A percentile compares a stretch with the other conserved stretches of the same genome.
Conservation (phyloP, 2,113 vertebrate species). For the Bos javanicus region DNA sequence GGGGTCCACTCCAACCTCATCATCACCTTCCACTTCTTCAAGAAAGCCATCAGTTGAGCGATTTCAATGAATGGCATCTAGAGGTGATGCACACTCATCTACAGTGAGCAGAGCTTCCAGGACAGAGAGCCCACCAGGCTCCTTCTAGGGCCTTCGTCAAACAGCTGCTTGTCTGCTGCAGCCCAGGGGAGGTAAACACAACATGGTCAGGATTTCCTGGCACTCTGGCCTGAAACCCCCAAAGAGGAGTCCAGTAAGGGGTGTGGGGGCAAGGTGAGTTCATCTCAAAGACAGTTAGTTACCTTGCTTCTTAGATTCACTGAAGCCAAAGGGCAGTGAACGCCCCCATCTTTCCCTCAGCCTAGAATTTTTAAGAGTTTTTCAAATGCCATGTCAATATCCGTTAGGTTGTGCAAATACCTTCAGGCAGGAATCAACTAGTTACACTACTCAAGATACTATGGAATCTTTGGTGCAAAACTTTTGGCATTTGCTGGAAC, state of each 20-base stretch:
- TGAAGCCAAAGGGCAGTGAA: slow-evolving; percentile 16
- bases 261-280: not conserved
- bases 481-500: slow-evolving; percentile 64
- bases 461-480: slow-evolving; percentile 56
- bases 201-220: not conserved
- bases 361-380: slow-evolving; percentile 30
- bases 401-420: slow-evolving; percentile 20
- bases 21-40: not conserved
- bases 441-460: slow-evolving; percentile 12
- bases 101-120: not conserved
- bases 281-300: not conserved
- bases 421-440: slow-evolving; percentile 25
- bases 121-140: accelerated
- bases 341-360: not conserved
- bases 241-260: not conserved
- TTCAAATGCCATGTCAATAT: slow-evolving; percentile 58
- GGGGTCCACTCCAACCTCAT: not conserved
- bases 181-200: not conserved
- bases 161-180: not conserved
- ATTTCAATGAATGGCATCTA: not conserved
- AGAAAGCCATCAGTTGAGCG: not conserved
- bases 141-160: not conserved
- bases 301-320: not conserved
- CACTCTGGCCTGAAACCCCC: not conserved
- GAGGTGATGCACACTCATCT: not conserved